A percentile compares a stretch with the other conserved stretches of the same genome.
These are phyloP conservation scores for Bradypodion pumilum DNA, from an alignment of 2,797 vertebrate genomes.

Conservation along the genomic window DNA sequence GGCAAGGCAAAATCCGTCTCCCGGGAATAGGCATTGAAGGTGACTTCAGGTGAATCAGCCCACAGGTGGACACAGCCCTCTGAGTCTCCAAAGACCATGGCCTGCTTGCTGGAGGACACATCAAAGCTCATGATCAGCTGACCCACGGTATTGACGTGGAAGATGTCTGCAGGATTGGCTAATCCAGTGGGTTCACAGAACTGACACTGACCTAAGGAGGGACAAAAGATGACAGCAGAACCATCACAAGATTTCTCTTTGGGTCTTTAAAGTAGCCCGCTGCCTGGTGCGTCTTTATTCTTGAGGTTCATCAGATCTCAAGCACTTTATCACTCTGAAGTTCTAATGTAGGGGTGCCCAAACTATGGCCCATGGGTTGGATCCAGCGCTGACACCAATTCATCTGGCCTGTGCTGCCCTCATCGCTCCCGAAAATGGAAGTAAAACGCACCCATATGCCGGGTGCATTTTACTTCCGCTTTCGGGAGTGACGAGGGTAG, in stretches of 20 bases:
- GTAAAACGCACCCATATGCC: too few relatives aligned
- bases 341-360: too few relatives aligned
- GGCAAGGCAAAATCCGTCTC: slow-evolving; percentile 94
- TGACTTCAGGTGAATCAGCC: slow-evolving; percentile 91
- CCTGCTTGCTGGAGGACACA: slow-evolving; percentile 95
- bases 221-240: background rate
- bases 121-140: slow-evolving; percentile 96
- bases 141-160: slow-evolving; percentile 95
- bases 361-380: too few relatives aligned
- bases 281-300: background rate
- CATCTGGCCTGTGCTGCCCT: too few relatives aligned
- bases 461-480: too few relatives aligned
- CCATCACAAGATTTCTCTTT: background rate
- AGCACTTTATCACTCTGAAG: background rate
- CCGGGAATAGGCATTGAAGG: slow-evolving; percentile 92
- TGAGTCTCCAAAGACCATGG: slow-evolving; percentile 93
- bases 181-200: slow-evolving; percentile 97
- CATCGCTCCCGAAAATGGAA: too few relatives aligned
- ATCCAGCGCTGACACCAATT: too few relatives aligned
- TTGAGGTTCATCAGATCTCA: accelerated
- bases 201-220: slow-evolving; percentile 90
- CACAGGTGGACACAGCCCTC: slow-evolving; percentile 95
- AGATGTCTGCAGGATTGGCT: slow-evolving; percentile 92
- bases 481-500: too few relatives aligned
- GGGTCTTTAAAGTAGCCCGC: background rate